Percentiles rank a stretch among this genome's conserved stretches.
Evolutionary conservation across 2,888 invertebrate species (phyloP).

Genomic region (Lacanobia wlatinum): DNA sequence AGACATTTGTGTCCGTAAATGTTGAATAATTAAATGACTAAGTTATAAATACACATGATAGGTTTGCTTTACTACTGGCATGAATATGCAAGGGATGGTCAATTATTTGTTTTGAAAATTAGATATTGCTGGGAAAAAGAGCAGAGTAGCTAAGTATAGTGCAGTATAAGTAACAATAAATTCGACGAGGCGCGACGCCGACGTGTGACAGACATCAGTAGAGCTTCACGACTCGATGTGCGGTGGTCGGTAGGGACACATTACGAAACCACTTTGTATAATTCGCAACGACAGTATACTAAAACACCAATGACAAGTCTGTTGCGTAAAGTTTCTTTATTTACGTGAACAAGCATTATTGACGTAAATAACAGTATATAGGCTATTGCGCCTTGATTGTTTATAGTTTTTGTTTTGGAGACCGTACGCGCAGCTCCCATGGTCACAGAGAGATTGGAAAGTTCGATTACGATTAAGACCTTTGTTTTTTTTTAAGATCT

Average conservation of each 20-base stretch:
- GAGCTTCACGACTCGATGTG: slow-evolving; percentile 14
- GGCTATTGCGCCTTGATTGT: slow-evolving; percentile 43
- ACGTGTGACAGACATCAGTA: slow-evolving; percentile 8
- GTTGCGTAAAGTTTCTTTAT: slow-evolving; percentile 49
- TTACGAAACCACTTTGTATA: slow-evolving; percentile 54
- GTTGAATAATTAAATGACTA: neutral
- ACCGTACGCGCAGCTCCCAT: slow-evolving; percentile 14
- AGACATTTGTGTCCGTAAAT: no score
- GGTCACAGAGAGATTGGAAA: slow-evolving; percentile 40
- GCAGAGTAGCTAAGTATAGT: neutral
- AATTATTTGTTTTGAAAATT: slow-evolving; percentile 32
- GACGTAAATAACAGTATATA: slow-evolving; percentile 35
- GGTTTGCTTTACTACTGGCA: neutral
- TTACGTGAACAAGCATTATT: slow-evolving; percentile 49
- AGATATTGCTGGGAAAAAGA: slow-evolving; percentile 25
- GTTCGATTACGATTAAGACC: slow-evolving; percentile 18
- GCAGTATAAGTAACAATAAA: slow-evolving; percentile 2
- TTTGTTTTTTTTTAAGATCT: slow-evolving; percentile 23
- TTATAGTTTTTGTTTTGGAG: slow-evolving; percentile 32
- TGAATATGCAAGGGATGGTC: neutral
- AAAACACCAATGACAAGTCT: slow-evolving; percentile 58
- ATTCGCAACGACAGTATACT: slow-evolving; percentile 52
- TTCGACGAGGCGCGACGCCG: neutral
- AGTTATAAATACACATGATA: neutral
- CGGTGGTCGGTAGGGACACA: slow-evolving; percentile 19